A percentile compares a stretch with the other conserved stretches of the same genome.
Conservation (phyloP, 2,797 vertebrate species). For the Eulemur mongoz region DNA sequence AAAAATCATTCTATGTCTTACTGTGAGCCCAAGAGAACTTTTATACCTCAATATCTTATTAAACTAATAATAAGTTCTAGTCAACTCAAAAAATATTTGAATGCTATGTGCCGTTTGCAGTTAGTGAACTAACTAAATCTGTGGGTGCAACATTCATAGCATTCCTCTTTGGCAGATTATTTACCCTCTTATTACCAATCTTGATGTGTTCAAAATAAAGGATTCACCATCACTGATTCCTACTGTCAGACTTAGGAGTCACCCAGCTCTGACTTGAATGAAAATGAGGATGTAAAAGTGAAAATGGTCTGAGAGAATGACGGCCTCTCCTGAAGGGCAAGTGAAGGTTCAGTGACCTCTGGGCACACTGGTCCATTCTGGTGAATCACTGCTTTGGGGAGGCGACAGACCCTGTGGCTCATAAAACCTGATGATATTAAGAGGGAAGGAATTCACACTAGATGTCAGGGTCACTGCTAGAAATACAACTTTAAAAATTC, state of each 20-base stretch:
- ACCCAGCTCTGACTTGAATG: conserved; percentile 9
- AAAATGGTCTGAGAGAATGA: conserved; percentile 55
- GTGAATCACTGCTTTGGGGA: conserved; percentile 73
- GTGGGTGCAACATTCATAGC: not conserved
- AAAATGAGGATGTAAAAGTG: not conserved
- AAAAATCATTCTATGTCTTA: not conserved
- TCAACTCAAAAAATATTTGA: conserved; percentile 38
- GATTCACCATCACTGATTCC: conserved; percentile 34
- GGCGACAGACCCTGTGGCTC: conserved; percentile 20
- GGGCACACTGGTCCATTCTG: conserved; percentile 51
- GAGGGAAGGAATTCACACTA: conserved; percentile 41
- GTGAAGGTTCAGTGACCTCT: conserved; percentile 64
- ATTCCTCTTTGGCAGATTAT: not conserved
- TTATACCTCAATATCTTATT: not conserved
- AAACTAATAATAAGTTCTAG: conserved; percentile 8
- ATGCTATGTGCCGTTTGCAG: not conserved
- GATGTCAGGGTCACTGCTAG: conserved; percentile 56
- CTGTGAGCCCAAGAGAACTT: not conserved
- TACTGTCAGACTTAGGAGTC: not conserved
- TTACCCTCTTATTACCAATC: conserved; percentile 27
- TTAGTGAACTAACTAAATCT: not conserved
- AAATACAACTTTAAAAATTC: conserved; percentile 75
- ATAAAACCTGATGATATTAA: conserved; percentile 69
- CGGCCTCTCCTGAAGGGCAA: conserved; percentile 37
- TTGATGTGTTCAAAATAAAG: conserved; percentile 34